phyloP scores from a whole-genome alignment of 2,888 invertebrate species.

The Biston betularia region DNA sequence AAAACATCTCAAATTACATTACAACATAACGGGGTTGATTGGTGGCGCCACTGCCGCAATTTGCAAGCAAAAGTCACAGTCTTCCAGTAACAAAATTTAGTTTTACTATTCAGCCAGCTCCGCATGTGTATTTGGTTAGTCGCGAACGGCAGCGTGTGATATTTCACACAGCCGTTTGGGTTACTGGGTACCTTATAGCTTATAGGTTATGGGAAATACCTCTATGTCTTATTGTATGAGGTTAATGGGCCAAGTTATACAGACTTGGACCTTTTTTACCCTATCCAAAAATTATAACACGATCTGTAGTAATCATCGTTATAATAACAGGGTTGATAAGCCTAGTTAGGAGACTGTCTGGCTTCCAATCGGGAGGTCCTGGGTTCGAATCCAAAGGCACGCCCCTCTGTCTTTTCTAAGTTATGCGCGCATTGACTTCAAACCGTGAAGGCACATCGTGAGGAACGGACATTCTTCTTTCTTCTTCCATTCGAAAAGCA shows the following conservation, averaged over 20 bases:
- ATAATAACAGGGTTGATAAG: too few relatives aligned
- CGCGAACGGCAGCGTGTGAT: constrained; percentile 6
- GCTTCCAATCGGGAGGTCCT: too few relatives aligned
- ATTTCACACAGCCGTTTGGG: constrained; percentile 20
- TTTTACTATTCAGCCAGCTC: background rate
- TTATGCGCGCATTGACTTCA: too few relatives aligned
- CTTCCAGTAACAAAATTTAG: background rate
- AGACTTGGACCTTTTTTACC: background rate
- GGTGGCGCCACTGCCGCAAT: background rate
- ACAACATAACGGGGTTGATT: background rate
- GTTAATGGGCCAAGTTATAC: background rate
- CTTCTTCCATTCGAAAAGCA: too few relatives aligned
- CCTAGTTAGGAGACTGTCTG: too few relatives aligned
- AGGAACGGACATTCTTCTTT: too few relatives aligned
- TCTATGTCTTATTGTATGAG: background rate
- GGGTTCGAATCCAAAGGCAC: too few relatives aligned
- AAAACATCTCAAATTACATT: constrained; percentile 24
- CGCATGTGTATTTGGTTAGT: background rate
- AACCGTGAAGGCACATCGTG: too few relatives aligned
- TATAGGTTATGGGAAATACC: background rate
- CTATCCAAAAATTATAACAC: too few relatives aligned
- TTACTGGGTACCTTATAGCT: constrained; percentile 1
- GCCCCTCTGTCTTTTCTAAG: too few relatives aligned
- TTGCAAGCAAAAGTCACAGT: background rate
- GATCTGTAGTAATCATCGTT: too few relatives aligned